Percentiles rank a stretch among this genome's conserved stretches.
Evolutionary conservation across 2,888 invertebrate species (phyloP).

Genomic region (Carterocephalus palaemon): DNA sequence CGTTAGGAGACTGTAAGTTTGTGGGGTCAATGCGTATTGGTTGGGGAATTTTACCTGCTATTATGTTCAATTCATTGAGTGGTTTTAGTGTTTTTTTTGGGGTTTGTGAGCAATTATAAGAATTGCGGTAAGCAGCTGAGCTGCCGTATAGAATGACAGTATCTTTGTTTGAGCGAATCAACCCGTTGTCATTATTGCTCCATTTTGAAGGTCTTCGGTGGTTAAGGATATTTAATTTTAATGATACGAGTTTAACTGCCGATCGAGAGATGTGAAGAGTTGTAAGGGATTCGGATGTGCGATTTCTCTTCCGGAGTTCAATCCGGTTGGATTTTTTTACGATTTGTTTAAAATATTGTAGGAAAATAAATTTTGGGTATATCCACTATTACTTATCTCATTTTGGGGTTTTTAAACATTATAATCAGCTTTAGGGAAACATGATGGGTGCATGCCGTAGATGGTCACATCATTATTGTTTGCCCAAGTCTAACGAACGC

Average conservation of each 20-base stretch:
- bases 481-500: too few species aligned
- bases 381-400: too few species aligned
- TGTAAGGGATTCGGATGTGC: not conserved
- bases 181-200: constrained; percentile 35
- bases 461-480: too few species aligned
- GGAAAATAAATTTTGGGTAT: too few species aligned
- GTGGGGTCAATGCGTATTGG: constrained; percentile 8
- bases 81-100: constrained; percentile 42
- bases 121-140: constrained; percentile 62
- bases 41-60: constrained; percentile 48
- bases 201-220: too few species aligned
- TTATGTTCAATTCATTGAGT: constrained; percentile 54
- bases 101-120: constrained; percentile 54
- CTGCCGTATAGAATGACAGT: constrained; percentile 52
- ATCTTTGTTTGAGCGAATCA: constrained; percentile 42
- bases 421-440: too few species aligned
- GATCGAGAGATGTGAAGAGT: constrained; percentile 2
- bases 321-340: not conserved
- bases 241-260: not conserved
- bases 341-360: too few species aligned
- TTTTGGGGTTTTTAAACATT: too few species aligned
- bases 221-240: constrained; percentile 6
- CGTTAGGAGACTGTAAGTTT: constrained; percentile 16
- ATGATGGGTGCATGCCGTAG: too few species aligned
- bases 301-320: constrained; percentile 11